phyloP scores from a whole-genome alignment of 2,888 invertebrate species.

The Ennomos erosarius region DNA sequence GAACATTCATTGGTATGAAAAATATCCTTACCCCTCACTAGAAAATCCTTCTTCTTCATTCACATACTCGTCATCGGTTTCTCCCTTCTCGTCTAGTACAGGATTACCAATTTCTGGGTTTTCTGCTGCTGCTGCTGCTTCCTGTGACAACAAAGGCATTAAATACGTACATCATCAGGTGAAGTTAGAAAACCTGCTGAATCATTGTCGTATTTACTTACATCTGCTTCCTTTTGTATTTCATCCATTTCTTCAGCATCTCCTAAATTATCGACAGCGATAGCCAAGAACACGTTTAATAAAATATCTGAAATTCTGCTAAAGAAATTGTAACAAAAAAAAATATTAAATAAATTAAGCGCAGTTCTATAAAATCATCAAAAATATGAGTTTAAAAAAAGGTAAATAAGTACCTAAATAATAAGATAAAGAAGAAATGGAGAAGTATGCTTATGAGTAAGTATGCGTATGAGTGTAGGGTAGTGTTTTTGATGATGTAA shows the following conservation, averaged over 20 bases:
- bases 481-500: too few relatives aligned
- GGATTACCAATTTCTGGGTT: conserved; percentile 75
- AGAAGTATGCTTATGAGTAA: too few relatives aligned
- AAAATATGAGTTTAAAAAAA: too few relatives aligned
- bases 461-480: too few relatives aligned
- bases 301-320: conserved; percentile 90
- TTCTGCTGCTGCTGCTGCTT: conserved; percentile 69
- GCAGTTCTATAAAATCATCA: too few relatives aligned
- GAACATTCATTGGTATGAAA: too few relatives aligned
- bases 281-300: conserved; percentile 99
- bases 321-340: conserved; percentile 37
- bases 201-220: conserved; percentile 46
- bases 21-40: conserved; percentile 83
- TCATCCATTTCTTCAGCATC: conserved; percentile 99
- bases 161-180: too few relatives aligned
- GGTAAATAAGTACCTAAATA: too few relatives aligned
- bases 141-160: conserved; percentile 45
- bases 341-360: too few relatives aligned
- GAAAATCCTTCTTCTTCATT: conserved; percentile 88
- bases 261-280: conserved; percentile 99
- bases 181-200: too few relatives aligned
- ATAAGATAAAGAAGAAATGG: too few relatives aligned
- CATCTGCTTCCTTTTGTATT: conserved; percentile 95
- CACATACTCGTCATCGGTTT: conserved; percentile 87
- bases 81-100: conserved; percentile 82